Base-by-base conservation (phyloP, 2,113 vertebrate species). In the Pluvianellus socialis region DNA sequence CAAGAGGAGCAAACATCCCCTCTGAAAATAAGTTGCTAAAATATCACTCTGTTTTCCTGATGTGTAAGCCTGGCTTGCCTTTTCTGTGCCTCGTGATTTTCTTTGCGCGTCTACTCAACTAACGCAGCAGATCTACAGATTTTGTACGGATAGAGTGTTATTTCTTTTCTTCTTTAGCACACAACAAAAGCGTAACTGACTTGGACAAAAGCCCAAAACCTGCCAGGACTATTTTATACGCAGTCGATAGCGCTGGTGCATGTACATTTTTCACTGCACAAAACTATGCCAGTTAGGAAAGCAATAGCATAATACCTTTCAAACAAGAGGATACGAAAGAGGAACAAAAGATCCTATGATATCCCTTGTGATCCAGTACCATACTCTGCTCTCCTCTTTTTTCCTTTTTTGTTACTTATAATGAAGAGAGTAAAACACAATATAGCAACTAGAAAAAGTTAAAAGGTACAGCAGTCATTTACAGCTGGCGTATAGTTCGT, bases 11-110 rank as follows among this genome's bases (percentile, higher is more conserved):
- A 94, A 96, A 71, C 23, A 52, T 49, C 65, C n/a, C 61, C 38
- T 70, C 40, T 68, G 68, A 80, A 97, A 93, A 52, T 11, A 83
- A 86, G 56, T 40, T 65, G n/a, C 63, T 80, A 92, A 90, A 93
- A 79, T 33, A 16, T 1, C 11, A 40, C 8, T 55, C 21, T 63
- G 30, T 53, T 86, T 68, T 79, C 33, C 70, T 79, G 47, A 47
- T 90, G 50, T 2, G 11, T 12, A 77, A 71, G 59, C n/a, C 21
- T 83, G 22, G 32, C 32, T 93, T 85, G 58, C 73, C 40, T 92
- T 81, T 71, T 65, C 72, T 45, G n/a, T 1, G 1, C 18, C 53
- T 86, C 21, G 2, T 35, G 18, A 26, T 89, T 84, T 91, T 86
- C 53, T 83, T 94, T 20, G 27, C 10, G 12, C 9, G 8, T 65